Percentiles rank a stretch among this genome's conserved stretches.
These are phyloP conservation scores for Parauchenoglanis ngamensis DNA, from an alignment of 2,797 vertebrate genomes.

Conservation along the genomic window DNA sequence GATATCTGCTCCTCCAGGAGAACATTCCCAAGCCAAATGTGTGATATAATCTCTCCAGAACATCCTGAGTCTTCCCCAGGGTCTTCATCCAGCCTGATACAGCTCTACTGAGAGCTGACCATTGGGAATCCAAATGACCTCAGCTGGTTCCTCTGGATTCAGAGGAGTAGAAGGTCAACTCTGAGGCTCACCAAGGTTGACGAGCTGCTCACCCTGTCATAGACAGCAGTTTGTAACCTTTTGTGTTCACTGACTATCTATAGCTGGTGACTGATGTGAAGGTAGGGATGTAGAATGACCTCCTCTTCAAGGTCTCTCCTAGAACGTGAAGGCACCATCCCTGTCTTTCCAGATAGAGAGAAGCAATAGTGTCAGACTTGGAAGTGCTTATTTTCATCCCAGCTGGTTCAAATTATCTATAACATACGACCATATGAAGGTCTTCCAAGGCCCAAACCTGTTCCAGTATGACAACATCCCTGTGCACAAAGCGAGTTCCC, in stretches of 20 bases:
- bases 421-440: not conserved
- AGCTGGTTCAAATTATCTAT: not conserved
- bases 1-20: not conserved
- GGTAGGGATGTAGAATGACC: too few species aligned
- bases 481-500: not conserved
- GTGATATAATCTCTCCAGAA: not conserved
- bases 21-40: not conserved
- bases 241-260: not conserved
- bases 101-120: not conserved
- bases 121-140: not conserved
- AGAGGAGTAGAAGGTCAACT: not conserved
- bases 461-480: not conserved
- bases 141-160: not conserved
- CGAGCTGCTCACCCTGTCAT: not conserved
- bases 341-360: not conserved
- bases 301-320: not conserved
- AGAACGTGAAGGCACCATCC: not conserved
- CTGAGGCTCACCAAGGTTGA: not conserved
- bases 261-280: not conserved
- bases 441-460: not conserved
- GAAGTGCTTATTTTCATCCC: not conserved
- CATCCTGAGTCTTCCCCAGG: not conserved
- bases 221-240: not conserved
- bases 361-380: not conserved
- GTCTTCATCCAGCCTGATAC: not conserved